Evolutionary conservation across 2,888 invertebrate species (phyloP).

Genomic region (Cantharis rufa): DNA sequence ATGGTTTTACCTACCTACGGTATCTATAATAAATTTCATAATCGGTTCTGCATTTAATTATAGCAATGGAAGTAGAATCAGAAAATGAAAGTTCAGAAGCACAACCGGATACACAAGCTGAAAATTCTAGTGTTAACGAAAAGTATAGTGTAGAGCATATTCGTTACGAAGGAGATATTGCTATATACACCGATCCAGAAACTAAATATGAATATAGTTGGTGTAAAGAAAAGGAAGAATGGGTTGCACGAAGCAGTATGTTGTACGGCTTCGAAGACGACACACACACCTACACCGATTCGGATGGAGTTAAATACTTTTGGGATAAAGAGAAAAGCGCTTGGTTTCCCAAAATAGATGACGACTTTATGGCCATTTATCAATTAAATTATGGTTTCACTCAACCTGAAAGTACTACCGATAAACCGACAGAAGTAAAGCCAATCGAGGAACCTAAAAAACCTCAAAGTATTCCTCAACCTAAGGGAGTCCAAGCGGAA

Average conservation of each 20-base stretch:
- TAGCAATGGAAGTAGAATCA: neutral
- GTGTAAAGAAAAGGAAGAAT: slow-evolving; percentile 64
- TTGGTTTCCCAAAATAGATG: slow-evolving; percentile 97
- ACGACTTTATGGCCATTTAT: slow-evolving; percentile 94
- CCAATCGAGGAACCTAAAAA: slow-evolving; percentile 39
- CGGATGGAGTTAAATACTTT: slow-evolving; percentile 87
- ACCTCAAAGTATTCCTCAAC: slow-evolving; percentile 48
- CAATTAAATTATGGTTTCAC: slow-evolving; percentile 93
- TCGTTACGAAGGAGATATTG: slow-evolving; percentile 70
- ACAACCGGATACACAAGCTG: neutral
- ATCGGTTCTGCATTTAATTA: neutral
- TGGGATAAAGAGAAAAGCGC: slow-evolving; percentile 91
- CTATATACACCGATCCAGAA: slow-evolving; percentile 75
- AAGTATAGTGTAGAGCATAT: slow-evolving; percentile 58
- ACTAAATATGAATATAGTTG: slow-evolving; percentile 70
- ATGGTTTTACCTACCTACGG: no score
- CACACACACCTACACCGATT: slow-evolving; percentile 78
- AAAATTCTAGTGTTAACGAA: neutral
- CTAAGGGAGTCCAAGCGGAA: slow-evolving; percentile 58
- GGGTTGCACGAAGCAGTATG: slow-evolving; percentile 56
- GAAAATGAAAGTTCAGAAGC: neutral
- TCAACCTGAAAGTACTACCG: slow-evolving; percentile 63
- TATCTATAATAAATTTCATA: no score
- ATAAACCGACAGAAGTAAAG: slow-evolving; percentile 33
- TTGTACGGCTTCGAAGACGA: slow-evolving; percentile 75